These are phyloP conservation scores for Piprites chloris DNA, from an alignment of 2,113 vertebrate species.

Conservation along the genomic window DNA sequence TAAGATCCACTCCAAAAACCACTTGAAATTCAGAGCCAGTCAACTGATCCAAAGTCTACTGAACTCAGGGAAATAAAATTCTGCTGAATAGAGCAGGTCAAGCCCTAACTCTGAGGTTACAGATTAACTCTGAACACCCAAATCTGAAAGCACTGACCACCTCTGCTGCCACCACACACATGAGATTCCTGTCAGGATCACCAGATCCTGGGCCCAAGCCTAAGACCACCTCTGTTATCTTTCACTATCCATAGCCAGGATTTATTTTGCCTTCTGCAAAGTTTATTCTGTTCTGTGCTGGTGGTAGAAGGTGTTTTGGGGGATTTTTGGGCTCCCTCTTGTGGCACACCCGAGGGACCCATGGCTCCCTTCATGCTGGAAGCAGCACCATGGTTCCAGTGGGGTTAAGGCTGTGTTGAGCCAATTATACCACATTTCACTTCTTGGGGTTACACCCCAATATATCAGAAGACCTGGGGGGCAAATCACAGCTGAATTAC, in stretches of 20 bases:
- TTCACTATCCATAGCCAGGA: background rate
- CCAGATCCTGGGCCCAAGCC: background rate
- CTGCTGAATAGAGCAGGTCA: background rate
- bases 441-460: background rate
- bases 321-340: constrained; percentile 52
- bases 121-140: background rate
- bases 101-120: background rate
- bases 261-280: background rate
- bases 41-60: background rate
- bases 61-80: background rate
- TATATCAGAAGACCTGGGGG: background rate
- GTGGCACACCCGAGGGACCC: background rate
- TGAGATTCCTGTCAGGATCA: background rate
- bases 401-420: background rate
- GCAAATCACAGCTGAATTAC: background rate
- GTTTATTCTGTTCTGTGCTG: background rate
- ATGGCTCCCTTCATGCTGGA: background rate
- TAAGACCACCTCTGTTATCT: background rate
- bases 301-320: background rate
- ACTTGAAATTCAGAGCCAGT: background rate
- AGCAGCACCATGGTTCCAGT: rapidly evolving
- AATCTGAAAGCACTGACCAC: background rate
- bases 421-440: background rate
- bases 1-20: background rate
- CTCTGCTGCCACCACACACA: background rate